Evolutionary conservation across 2,888 invertebrate genomes (phyloP).

Genomic region (Zonitis immaculata): DNA sequence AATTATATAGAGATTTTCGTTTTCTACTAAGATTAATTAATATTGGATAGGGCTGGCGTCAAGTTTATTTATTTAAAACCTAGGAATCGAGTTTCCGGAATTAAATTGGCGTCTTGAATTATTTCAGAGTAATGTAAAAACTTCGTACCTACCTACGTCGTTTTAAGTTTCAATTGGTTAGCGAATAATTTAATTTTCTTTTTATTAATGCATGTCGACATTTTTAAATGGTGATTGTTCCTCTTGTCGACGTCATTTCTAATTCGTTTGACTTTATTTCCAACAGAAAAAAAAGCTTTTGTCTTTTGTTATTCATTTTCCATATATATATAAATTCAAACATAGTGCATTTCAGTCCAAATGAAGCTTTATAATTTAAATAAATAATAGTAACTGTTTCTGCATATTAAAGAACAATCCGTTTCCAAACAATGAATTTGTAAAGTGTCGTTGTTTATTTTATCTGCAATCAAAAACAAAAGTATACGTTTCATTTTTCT

Average conservation of each 20-base stretch:
- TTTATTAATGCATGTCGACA: constrained; percentile 41
- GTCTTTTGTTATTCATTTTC: no score
- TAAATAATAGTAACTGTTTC: constrained; percentile 2
- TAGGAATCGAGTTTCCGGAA: constrained; percentile 6
- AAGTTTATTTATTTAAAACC: constrained; percentile 1
- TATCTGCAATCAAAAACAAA: neutral
- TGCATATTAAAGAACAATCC: constrained; percentile 1
- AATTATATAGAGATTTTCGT: no score
- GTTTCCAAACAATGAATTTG: neutral
- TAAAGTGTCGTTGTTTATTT: neutral
- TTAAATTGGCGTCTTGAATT: constrained; percentile 27
- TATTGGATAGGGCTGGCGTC: neutral
- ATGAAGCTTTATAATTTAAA: constrained; percentile 8
- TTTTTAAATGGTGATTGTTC: constrained; percentile 36
- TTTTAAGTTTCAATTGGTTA: constrained; percentile 41
- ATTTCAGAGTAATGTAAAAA: constrained; percentile 36
- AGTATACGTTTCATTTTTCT: neutral
- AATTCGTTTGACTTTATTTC: constrained; percentile 39
- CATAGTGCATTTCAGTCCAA: constrained; percentile 14
- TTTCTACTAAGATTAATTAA: constrained; percentile 1
- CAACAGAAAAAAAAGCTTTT: no score
- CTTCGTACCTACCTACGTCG: constrained; percentile 31
- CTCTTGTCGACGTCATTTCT: constrained; percentile 38
- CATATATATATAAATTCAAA: no score
- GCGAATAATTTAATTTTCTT: constrained; percentile 39